Base-by-base conservation (phyloP, 2,113 vertebrate species). In the Rostratula benghalensis region DNA sequence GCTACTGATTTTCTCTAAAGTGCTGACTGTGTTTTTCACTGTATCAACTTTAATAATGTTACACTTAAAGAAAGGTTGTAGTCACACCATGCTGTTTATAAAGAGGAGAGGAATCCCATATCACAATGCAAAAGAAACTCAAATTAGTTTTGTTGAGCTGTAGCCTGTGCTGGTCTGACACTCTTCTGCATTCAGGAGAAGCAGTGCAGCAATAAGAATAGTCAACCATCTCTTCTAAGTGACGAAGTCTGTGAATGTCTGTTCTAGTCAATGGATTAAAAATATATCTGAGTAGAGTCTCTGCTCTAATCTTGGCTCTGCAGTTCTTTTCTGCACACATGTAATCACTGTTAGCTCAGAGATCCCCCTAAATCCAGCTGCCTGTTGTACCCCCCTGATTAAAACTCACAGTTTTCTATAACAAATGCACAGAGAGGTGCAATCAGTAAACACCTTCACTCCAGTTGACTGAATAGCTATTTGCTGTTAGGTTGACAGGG, bases 101-200 rank as follows among this genome's bases (percentile, higher is more conserved):
- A 50, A 30, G 75, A 65, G 28, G 46, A 68, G 57, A 70, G 28
- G 69, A 90, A 54, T 67, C 17, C 11, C 7, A 8, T 18, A 5
- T 8, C 43, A n/a, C 3, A 33, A 30, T 10, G 9, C 11, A 65
- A 13, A 60, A 37, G 18, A 35, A 79, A 86, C 43, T 25, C 5
- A 57, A 19, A 4, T 45, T 35, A 41, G 21, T 31, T 67, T 54
- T 76, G 63, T 59, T 0, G 4, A 33, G 48, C 12, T 2, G 1
- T 6, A 5, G 15, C 31, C 17, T 39, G 28, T 19, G 23, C 50
- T 59, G 54, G 12, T 35, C 30, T 13, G 13, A 43, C 18, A 3
- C 13, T 9, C 18, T 35, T 39, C 48, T 48, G 45, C 46, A 24
- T 63, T 59, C 51, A 30, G 45, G 18, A 20, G 4, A 65, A 73